Evolutionary conservation across 2,797 vertebrate species (phyloP).

Genomic region (Ptychadena robeensis): DNA sequence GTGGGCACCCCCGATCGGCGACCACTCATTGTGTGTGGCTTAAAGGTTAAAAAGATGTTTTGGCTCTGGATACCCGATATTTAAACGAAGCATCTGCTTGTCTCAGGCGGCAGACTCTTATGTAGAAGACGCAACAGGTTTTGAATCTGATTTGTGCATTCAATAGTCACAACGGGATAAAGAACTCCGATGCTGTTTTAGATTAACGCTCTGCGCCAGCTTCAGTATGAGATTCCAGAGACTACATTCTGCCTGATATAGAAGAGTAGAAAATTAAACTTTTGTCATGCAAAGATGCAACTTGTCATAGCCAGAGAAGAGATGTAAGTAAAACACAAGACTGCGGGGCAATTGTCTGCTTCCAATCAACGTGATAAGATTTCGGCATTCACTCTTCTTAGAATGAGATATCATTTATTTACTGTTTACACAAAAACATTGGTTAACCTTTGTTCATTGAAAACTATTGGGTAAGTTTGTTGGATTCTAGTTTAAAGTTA

Average conservation of each 20-base stretch:
- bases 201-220: constrained; percentile 7
- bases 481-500: too few relatives aligned
- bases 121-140: constrained; percentile 23
- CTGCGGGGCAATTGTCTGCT: background rate
- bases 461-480: too few relatives aligned
- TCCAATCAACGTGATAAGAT: constrained; percentile 9
- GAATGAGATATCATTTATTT: background rate
- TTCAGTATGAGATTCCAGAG: constrained; percentile 15
- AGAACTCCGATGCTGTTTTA: constrained; percentile 24
- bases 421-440: background rate
- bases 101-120: background rate
- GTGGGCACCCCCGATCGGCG: too few relatives aligned
- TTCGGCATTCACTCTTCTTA: constrained; percentile 19
- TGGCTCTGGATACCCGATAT: too few relatives aligned
- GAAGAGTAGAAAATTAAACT: constrained; percentile 21
- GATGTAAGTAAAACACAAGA: constrained; percentile 23
- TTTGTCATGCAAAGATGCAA: constrained; percentile 17
- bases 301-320: constrained; percentile 6
- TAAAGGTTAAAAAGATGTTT: too few relatives aligned
- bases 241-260: constrained; percentile 23
- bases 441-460: too few relatives aligned
- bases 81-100: too few relatives aligned
- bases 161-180: constrained; percentile 41
- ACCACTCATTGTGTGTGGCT: too few relatives aligned
- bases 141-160: constrained; percentile 52